Evolutionary conservation across 2,888 invertebrate species (phyloP), one percentile per base, ranked within the genome.

Genomic region (Arrhopalites spinosus): DNA sequence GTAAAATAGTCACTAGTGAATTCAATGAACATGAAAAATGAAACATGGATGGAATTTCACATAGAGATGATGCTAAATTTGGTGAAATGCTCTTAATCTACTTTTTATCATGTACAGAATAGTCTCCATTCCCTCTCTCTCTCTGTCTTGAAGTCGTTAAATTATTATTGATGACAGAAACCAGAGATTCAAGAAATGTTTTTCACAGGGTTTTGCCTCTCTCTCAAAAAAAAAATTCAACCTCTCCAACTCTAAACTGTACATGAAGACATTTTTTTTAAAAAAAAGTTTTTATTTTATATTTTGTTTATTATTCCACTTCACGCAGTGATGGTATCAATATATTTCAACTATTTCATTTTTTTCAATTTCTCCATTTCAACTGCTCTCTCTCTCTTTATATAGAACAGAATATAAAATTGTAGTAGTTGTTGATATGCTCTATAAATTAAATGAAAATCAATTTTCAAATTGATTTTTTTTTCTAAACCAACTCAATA

Each of bases 81-180:
- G 71, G 71, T 72, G 71, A 72, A 72, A 72, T 72, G 59, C 63
- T 61, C 63, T 70, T 72, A 72, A 61, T 72, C 71, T 72, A 59
- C 43, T 72, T 72, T 72, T 72, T 63, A 59, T 45, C 23, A 11
- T 29, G 56, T 50, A 64, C 29, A 64, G 29, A 63, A 63, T 27
- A 63, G 23, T 25, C 66, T 27, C 68, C 45, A 8, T 2, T 36
- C 47, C 43, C 68, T 68, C 23, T 23, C 17, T 27, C 47, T n/a
- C 3, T 20, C 1, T 11, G 25, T 45, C 64, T 29, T 25, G 13
- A 17, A 25, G 43, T 68, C 47, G 47, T 50, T 68, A 68, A 68
- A 68, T 45, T 45, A 68, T 45, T 45, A 70, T 70, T 70, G 70
- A 70, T 70, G 70, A 70, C 70, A 56, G 70, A 70, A 70, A 70